Percentiles rank a stretch among this genome's conserved stretches.
Conservation (phyloP, 23 tunicate species). For the Halocynthia aurantium region DNA sequence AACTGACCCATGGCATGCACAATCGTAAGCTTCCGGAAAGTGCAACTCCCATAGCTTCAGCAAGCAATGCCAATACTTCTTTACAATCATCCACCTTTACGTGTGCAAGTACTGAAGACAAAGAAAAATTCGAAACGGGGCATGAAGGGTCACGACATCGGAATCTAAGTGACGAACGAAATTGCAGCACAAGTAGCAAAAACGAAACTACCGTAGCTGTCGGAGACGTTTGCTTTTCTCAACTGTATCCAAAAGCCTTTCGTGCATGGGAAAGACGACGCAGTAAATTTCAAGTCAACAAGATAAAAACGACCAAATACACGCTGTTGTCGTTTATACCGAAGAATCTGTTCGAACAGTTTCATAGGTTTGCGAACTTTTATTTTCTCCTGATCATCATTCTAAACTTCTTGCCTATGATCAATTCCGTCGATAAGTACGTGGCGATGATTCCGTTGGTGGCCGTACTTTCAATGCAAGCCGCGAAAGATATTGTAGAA, state of each 20-base stretch:
- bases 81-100: too few species aligned
- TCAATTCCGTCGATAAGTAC: conserved; percentile 68
- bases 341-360: conserved; percentile 81
- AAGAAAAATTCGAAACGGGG: too few species aligned
- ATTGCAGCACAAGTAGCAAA: too few species aligned
- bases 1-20: too few species aligned
- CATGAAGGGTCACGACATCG: too few species aligned
- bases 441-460: conserved; percentile 73
- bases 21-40: too few species aligned
- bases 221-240: neutral
- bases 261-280: neutral
- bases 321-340: conserved; percentile 72
- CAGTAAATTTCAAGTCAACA: conserved; percentile 15
- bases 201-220: too few species aligned
- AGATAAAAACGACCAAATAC: conserved; percentile 85
- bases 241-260: neutral
- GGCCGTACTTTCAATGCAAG: conserved; percentile 59
- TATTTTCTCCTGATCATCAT: conserved; percentile 67
- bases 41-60: too few species aligned
- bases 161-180: too few species aligned
- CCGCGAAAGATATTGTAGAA: conserved; percentile 69
- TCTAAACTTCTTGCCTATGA: conserved; percentile 64
- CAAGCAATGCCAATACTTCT: too few species aligned
- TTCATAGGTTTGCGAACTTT: conserved; percentile 93
- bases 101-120: too few species aligned